phyloP scores from a whole-genome alignment of 2,797 vertebrate species.

The Buphagus erythrorhynchus region DNA sequence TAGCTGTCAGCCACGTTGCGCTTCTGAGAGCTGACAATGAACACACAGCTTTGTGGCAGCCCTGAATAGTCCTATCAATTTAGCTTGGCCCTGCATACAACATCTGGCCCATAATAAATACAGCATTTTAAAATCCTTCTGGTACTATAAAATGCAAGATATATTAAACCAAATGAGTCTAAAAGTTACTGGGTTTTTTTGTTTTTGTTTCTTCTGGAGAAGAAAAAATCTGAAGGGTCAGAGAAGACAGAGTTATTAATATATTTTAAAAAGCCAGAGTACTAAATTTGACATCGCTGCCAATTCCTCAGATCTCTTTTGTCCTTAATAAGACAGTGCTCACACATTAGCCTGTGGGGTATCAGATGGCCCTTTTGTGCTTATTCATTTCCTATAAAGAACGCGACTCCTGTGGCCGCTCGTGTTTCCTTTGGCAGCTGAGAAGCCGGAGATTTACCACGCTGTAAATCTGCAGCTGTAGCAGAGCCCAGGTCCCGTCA shows the following conservation, averaged over 20 bases:
- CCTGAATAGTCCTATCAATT: background rate
- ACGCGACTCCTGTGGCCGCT: background rate
- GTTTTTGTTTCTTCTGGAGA: background rate
- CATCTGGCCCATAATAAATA: slow-evolving; percentile 47
- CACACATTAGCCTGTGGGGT: background rate
- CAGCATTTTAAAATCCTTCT: slow-evolving; percentile 30
- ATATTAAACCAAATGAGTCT: background rate
- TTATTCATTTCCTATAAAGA: slow-evolving; percentile 11
- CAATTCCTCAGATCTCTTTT: background rate
- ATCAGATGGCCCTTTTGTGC: background rate
- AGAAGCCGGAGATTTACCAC: background rate
- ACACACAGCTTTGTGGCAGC: background rate
- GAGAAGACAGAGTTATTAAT: background rate
- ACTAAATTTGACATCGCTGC: background rate
- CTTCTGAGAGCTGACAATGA: background rate
- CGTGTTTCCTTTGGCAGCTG: slow-evolving; percentile 36
- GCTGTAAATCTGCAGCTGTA: background rate
- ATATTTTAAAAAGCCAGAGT: background rate
- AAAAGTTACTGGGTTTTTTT: background rate
- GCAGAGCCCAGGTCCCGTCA: background rate
- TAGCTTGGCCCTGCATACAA: background rate
- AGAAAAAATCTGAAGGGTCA: background rate
- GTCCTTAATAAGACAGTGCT: background rate
- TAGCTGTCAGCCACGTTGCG: background rate
- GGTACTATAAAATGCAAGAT: slow-evolving; percentile 2